Evolutionary conservation across 2,888 invertebrate species (phyloP), one percentile per base, ranked within the genome.

Genomic region (Drosophila basisetae): DNA sequence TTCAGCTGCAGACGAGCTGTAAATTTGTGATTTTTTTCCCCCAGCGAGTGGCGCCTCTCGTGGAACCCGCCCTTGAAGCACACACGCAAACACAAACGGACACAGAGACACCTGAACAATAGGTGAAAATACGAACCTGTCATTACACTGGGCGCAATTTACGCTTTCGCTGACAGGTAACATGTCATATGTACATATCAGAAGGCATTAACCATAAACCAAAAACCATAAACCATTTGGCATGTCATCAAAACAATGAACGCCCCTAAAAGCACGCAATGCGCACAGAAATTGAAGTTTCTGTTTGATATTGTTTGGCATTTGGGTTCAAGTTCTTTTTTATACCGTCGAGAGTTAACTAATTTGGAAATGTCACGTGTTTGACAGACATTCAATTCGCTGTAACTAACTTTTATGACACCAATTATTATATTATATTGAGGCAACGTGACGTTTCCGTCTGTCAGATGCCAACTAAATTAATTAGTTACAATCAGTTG

Each of bases 341-440:
- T 71, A 37, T 49, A 31, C 28, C 31, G n/a, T 72, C 49, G 70
- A 66, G 71, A 69, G 75, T 63, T 30, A 61, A 53, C 83, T 80
- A 77, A 87, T 84, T 87, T 77, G 78, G 76, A 69, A 78, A 80
- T 88, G 90, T 84, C 90, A 84, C 68, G 66, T 67, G 52, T 55
- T 75, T 80, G 86, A 86, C 78, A 73, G 86, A 58, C 85, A 78
- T 76, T 74, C 80, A 78, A 75, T 84, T 74, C 62, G 72, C 66
- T 72, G 81, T 83, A 86, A 90, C 90, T 86, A 88, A 90, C 88
- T 90, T 85, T 84, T 81, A 80, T 89, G 86, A 80, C 88, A 83
- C 82, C 86, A 90, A 88, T 88, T 89, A 88, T 83, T 62, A 49
- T 66, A 64, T 64, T 47, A 70, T 53, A 55, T 60, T 67, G 60